phyloP scores from a whole-genome alignment of 2,113 vertebrate genomes.

The Columba livia region DNA sequence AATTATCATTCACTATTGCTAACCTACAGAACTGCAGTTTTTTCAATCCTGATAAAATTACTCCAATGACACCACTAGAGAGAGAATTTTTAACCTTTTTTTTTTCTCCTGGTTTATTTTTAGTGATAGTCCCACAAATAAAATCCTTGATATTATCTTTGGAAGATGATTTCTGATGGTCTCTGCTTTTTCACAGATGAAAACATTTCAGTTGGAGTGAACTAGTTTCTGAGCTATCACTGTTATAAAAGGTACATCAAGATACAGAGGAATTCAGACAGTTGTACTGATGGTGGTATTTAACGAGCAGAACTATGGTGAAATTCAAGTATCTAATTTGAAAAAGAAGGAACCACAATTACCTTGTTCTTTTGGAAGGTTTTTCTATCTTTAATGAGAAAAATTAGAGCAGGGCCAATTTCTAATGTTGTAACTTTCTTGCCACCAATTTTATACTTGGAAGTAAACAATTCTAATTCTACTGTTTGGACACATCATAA shows the following conservation, averaged over 20 bases:
- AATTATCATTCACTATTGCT: not conserved
- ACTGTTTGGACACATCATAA: not conserved
- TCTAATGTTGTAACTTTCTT: not conserved
- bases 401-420: not conserved
- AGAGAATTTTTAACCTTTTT: not conserved
- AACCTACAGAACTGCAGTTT: not conserved
- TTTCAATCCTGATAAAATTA: not conserved
- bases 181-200: not conserved
- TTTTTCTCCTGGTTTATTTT: not conserved
- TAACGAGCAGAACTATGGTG: not conserved
- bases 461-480: not conserved
- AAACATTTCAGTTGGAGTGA: not conserved
- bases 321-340: not conserved
- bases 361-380: not conserved
- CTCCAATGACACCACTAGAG: not conserved
- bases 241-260: not conserved
- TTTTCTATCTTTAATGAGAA: not conserved
- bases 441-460: not conserved
- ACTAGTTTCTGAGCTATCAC: not conserved
- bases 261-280: not conserved
- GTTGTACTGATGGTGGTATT: not conserved
- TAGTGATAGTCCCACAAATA: not conserved
- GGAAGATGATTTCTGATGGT: not conserved
- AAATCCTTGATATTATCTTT: not conserved
- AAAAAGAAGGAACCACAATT: not conserved